Base-by-base conservation (phyloP, 2,888 invertebrate genomes). In the Anarsia innoxiella region DNA sequence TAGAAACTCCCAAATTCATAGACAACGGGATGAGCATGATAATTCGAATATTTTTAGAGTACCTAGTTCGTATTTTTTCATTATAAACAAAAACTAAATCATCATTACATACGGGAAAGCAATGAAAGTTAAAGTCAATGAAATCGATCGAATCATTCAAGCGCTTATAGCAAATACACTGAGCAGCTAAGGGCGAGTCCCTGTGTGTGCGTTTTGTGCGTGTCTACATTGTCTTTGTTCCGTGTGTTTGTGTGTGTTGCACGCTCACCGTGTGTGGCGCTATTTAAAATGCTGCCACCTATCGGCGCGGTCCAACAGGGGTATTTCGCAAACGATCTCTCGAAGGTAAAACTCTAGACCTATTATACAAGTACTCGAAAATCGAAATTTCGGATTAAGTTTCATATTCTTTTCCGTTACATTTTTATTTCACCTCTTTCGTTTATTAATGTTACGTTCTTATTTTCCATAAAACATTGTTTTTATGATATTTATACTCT, bases 291-390 rank as follows among this genome's bases (percentile, higher is more conserved):
- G 80, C 82, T 78, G 76, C 80, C 79, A 72, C 56, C 76, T 77
- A 70, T 73, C 83, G 79, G 73, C 83, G 82, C 72, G 74, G 79
- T 71, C 75, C 83, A 72, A 70, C 85, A 94, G 93, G 94, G 91
- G 93, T 94, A 91, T 94, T 93, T 93, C 93, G 94, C 93, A 94
- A 94, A 93, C 93, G 93, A 93, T 94, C 93, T 91, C 93, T 93
- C 92, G 93, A 93, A 94, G 94, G 93, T 93, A 93, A 93, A 91
- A 91, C 89, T 70, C 65, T 77, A 75, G 69, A 73, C 68, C 67
- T 76, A 73, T 66, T 70, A 71, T 66, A 67, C 70, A 65, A 68
- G 61, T 59, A 55, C 56, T 66, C 61, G 61, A 69, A 70, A 66
- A 69, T 59, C 63, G 65, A 72, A 69, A 65, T 61, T 56, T 75